Percentiles rank a stretch among this genome's conserved stretches.
Evolutionary conservation across 2,888 invertebrate species (phyloP).

Genomic region (Leptopterna dolabrata): DNA sequence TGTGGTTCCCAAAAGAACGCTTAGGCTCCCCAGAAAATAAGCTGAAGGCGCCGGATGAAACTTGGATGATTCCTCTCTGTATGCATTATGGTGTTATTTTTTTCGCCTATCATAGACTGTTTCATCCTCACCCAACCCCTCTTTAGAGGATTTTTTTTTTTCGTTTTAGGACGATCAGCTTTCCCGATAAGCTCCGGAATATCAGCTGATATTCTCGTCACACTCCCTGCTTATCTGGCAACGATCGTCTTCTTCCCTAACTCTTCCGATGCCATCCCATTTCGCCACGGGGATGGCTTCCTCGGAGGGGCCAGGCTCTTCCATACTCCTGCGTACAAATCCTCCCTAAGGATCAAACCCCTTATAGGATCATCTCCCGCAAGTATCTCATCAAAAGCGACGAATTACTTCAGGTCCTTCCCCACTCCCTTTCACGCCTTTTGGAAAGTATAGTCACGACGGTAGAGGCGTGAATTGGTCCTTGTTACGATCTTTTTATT

Average conservation of each 20-base stretch:
- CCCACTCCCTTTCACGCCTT: not conserved
- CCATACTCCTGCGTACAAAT: not conserved
- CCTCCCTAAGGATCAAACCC: not conserved
- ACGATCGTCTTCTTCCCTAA: not conserved
- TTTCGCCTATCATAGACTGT: not conserved
- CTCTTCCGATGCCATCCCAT: not conserved
- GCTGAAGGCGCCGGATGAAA: not conserved
- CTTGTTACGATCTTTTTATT: too few relatives aligned
- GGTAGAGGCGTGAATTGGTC: not conserved
- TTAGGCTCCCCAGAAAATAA: not conserved
- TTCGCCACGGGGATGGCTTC: not conserved
- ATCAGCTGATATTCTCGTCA: not conserved
- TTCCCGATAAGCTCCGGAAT: not conserved
- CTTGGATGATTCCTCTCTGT: constrained; percentile 7
- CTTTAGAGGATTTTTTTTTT: not conserved
- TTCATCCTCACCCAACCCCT: not conserved
- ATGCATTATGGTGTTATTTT: not conserved
- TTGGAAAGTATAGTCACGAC: not conserved
- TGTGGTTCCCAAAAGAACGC: not conserved
- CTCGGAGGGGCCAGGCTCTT: not conserved
- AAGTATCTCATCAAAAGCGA: not conserved
- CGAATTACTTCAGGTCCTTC: not conserved
- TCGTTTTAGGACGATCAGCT: not conserved
- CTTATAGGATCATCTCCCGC: constrained; percentile 7
- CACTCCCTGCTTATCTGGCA: not conserved